These are phyloP conservation scores for Anthopleura xanthogrammica DNA, from an alignment of 92 coral and sea anemone species.

Conservation along the genomic window DNA sequence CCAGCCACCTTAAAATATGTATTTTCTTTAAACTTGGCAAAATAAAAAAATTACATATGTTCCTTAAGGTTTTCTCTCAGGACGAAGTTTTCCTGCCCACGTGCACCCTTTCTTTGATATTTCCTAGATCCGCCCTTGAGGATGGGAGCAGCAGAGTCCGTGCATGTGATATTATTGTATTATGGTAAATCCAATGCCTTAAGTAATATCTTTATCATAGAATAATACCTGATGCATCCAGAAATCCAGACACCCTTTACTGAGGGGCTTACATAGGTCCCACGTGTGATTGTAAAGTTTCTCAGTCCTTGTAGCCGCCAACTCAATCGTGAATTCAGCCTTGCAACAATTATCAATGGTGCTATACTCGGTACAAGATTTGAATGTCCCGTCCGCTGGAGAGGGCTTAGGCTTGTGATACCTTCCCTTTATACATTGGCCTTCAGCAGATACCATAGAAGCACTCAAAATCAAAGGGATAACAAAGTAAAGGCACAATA, in stretches of 20 bases:
- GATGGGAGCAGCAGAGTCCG: too few species aligned
- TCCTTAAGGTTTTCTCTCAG: too few species aligned
- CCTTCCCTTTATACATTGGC: constrained; percentile 59
- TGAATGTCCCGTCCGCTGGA: constrained; percentile 48
- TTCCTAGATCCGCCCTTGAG: too few species aligned
- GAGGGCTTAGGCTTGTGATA: constrained; percentile 77
- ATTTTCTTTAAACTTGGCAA: too few species aligned
- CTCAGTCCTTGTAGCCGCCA: constrained; percentile 52
- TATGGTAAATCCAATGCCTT: too few species aligned
- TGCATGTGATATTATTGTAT: too few species aligned
- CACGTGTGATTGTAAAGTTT: constrained; percentile 80
- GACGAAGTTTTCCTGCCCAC: too few species aligned
- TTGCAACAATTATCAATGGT: constrained; percentile 66
- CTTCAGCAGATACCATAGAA: constrained; percentile 24
- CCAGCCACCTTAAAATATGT: too few species aligned
- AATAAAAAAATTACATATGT: too few species aligned
- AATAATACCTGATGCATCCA: constrained; percentile 84
- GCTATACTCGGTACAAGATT: constrained; percentile 67
- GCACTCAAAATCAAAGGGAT: background rate
- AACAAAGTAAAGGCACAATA: constrained; percentile 6
- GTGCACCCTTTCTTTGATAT: too few species aligned
- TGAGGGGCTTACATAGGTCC: constrained; percentile 75
- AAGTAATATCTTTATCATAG: background rate
- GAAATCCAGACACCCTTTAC: constrained; percentile 54
- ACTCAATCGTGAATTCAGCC: constrained; percentile 61